Percentiles rank a stretch among this genome's conserved stretches.
Conservation (phyloP, 2,797 vertebrate species). For the Karalla daura region DNA sequence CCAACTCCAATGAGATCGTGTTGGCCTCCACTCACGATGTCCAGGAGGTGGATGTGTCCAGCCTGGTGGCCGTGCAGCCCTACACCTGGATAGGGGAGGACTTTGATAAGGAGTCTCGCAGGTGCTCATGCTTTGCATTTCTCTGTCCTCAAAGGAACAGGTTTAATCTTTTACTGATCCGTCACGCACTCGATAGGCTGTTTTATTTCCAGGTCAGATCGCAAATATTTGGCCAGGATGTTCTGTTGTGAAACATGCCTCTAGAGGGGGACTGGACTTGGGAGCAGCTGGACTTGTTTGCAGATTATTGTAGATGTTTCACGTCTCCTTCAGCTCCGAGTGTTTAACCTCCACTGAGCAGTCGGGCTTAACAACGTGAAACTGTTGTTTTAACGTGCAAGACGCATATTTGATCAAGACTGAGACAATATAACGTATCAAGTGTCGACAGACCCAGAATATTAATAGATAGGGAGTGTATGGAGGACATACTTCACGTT, state of each 20-base stretch:
- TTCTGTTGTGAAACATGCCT: too few species aligned
- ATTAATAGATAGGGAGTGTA: neutral
- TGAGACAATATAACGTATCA: neutral
- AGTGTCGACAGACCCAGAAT: neutral
- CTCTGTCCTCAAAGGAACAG: neutral
- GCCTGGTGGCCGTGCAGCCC: constrained; percentile 91
- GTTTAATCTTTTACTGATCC: too few species aligned
- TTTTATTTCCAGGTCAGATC: too few species aligned
- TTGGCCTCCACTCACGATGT: constrained; percentile 98
- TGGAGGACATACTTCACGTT: too few species aligned
- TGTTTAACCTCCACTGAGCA: too few species aligned
- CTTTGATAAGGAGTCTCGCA: constrained; percentile 96
- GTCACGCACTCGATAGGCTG: too few species aligned
- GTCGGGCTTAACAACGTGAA: too few species aligned
- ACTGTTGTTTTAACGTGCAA: neutral
- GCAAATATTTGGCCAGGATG: too few species aligned
- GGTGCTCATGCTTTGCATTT: constrained; percentile 75
- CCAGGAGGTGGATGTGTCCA: constrained; percentile 96
- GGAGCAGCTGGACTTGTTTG: too few species aligned
- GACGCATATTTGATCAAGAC: neutral
- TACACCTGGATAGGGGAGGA: constrained; percentile 98
- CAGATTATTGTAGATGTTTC: too few species aligned
- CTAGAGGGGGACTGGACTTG: too few species aligned
- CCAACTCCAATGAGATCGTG: constrained; percentile 96
- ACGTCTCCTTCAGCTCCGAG: too few species aligned